phyloP scores from a whole-genome alignment of 2,888 invertebrate species.

The Ditylenchus weischeri region DNA sequence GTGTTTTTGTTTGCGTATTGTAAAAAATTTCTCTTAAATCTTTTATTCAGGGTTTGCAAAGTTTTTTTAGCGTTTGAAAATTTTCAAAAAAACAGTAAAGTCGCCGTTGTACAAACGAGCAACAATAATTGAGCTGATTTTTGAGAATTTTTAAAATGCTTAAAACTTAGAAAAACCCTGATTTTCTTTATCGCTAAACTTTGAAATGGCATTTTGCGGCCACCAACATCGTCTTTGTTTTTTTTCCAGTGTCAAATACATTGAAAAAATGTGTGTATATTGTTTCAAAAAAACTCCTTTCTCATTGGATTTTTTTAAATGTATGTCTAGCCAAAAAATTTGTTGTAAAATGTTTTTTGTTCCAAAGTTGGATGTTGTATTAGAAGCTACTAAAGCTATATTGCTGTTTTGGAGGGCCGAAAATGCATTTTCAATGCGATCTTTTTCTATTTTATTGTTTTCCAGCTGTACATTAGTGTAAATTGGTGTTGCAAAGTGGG shows the following conservation, averaged over 20 bases:
- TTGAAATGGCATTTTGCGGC: constrained; percentile 10
- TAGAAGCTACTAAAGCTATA: neutral
- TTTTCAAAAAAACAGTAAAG: neutral
- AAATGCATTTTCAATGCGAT: constrained; percentile 8
- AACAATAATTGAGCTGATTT: no score
- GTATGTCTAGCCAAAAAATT: constrained; percentile 8
- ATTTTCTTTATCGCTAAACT: neutral
- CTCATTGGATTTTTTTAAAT: neutral
- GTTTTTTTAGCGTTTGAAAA: no score
- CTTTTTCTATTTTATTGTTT: neutral
- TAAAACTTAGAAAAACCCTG: neutral
- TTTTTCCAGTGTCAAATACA: no score
- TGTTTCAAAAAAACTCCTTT: neutral
- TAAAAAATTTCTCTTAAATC: no score
- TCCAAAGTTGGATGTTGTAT: neutral
- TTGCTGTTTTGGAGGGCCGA: constrained; percentile 4
- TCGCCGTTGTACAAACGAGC: neutral
- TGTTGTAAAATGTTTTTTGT: neutral
- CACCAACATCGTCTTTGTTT: constrained; percentile 1
- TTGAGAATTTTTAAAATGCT: no score
- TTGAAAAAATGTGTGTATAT: neutral
- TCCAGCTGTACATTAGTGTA: neutral
- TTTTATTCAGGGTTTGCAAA: no score
- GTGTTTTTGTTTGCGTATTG: no score
- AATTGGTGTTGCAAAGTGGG: neutral